Base-by-base conservation (phyloP, 1,140 invertebrate genomes). In the Samia ricini region DNA sequence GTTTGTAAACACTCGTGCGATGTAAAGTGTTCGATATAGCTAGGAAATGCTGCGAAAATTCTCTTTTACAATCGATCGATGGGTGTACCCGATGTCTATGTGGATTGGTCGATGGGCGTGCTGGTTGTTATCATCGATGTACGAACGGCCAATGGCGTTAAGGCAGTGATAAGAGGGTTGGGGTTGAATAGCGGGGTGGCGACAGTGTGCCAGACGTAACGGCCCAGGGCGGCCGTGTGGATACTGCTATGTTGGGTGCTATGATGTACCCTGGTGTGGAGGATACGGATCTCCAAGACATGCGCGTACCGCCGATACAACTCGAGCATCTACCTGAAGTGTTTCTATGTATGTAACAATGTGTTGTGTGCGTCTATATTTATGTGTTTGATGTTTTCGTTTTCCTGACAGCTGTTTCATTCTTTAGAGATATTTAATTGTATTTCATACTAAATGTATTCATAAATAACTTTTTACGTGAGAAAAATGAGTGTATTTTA, bases 251-350 rank as follows among this genome's bases (percentile, higher is more conserved):
- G 89, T 79, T 90, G 72, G 86, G 85, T 63, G 78, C 86, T 68
- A 91, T 89, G 83, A 91, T 87, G 80, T 86, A 92, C 64, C 89
- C 91, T 52, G 90, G 91, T 55, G 91, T 85, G 71, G 83, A 87
- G 51, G 77, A 79, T 61, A 81, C 88, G n/a, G 91, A 91, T 65
- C 76, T 89, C 12, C 77, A 76, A 51, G 89, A 91, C 77, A 90
- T 91, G 77, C 91, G 93, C 76, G 93, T 94, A 68, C 93, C 93
- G 64, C 93, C 93, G 66, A 94, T 94, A 74, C 93, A 94, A 74
- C 85, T 95, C 65, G 94, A 95, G 79, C 92, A 94, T 83, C 91
- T 95, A 61, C 95, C 95, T 2, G 93, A 95, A 81, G 93, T 95
- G 81, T 92, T 95, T 66, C 91, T 95, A 73, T 94, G 95, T 95